Conservation (phyloP, 2,113 vertebrate species). For the Pseudorhombus dupliciocellatus region DNA sequence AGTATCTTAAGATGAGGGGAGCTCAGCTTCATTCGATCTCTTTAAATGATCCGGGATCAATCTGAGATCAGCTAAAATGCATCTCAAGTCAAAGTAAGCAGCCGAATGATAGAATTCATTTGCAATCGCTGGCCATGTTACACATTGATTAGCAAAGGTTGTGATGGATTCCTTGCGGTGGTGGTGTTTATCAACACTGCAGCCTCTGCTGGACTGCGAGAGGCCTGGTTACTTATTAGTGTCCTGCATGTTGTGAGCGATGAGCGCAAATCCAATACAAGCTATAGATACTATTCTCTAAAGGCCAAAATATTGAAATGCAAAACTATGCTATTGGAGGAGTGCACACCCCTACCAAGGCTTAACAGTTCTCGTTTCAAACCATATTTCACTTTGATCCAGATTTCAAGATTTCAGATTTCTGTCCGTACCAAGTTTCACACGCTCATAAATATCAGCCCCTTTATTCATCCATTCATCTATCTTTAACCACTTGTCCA, state of each 20-base stretch:
- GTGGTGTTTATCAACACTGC: slow-evolving; percentile 13
- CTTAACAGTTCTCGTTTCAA: no score
- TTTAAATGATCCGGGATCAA: background rate
- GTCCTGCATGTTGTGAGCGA: background rate
- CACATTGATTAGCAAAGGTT: slow-evolving; percentile 33
- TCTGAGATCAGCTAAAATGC: slow-evolving; percentile 2
- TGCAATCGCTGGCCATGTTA: background rate
- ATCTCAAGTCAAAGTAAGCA: background rate
- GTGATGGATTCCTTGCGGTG: slow-evolving; percentile 5
- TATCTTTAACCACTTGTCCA: no score
- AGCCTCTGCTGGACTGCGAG: background rate
- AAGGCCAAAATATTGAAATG: background rate
- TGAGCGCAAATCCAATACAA: background rate
- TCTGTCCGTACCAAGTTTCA: no score
- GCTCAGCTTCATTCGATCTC: background rate
- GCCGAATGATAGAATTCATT: background rate
- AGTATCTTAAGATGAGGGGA: background rate
- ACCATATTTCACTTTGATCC: no score
- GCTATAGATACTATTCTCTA: background rate
- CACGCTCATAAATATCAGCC: no score
- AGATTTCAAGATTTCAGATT: no score
- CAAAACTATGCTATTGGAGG: background rate
- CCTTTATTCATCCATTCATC: no score
- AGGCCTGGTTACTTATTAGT: slow-evolving; percentile 16
- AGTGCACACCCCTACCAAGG: no score